These are phyloP conservation scores for Drosophila repleta DNA, from an alignment of 1,140 invertebrate species.

Conservation along the genomic window DNA sequence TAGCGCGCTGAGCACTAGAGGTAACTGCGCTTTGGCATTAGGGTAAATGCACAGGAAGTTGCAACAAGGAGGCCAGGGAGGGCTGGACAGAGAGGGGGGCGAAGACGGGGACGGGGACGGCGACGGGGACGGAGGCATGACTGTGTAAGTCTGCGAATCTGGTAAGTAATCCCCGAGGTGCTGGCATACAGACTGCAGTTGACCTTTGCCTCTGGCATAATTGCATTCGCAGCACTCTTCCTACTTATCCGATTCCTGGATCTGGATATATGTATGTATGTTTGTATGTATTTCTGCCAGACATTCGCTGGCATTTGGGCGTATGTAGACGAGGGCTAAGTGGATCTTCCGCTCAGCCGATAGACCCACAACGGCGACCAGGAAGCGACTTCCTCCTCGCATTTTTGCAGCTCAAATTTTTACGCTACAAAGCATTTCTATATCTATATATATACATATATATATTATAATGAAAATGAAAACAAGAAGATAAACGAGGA, in stretches of 20 bases:
- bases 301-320: slow-evolving; percentile 36
- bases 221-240: slow-evolving; percentile 57
- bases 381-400: slow-evolving; percentile 48
- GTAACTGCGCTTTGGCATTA: slow-evolving; percentile 40
- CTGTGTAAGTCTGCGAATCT: not conserved
- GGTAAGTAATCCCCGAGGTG: slow-evolving; percentile 48
- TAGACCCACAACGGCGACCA: slow-evolving; percentile 52
- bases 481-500: slow-evolving; percentile 23
- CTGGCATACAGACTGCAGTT: slow-evolving; percentile 58
- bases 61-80: not conserved
- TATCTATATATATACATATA: slow-evolving; percentile 16
- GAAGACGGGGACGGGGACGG: slow-evolving; percentile 43
- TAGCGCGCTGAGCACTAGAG: slow-evolving; percentile 60
- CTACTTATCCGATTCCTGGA: not conserved
- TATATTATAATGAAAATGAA: slow-evolving; percentile 30
- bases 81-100: not conserved
- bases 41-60: slow-evolving; percentile 8
- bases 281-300: no score
- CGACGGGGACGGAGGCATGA: slow-evolving; percentile 50
- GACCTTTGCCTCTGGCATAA: slow-evolving; percentile 38
- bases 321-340: slow-evolving; percentile 17
- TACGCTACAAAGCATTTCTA: slow-evolving; percentile 62
- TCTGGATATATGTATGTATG: slow-evolving; percentile 8
- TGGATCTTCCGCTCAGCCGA: slow-evolving; percentile 53
- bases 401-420: slow-evolving; percentile 39